Conservation (phyloP, 2,797 vertebrate genomes). For the Carduelis carduelis region DNA sequence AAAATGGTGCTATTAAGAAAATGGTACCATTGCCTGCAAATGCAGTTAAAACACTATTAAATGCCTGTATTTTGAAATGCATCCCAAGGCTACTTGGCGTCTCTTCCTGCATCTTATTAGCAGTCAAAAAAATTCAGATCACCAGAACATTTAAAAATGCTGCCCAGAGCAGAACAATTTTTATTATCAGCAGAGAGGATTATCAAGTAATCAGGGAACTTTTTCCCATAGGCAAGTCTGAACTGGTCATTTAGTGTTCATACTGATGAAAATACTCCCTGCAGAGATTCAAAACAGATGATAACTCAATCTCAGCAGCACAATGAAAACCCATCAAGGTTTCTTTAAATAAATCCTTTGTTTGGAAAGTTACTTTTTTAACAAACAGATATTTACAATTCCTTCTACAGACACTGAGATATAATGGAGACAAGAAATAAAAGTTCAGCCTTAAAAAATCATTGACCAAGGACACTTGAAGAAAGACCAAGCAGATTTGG, state of each 20-base stretch:
- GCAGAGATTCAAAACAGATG: background rate
- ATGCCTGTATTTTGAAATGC: background rate
- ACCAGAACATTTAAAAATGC: background rate
- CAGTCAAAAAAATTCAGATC: background rate
- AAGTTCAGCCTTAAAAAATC: background rate
- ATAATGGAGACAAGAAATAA: background rate
- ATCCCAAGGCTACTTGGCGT: background rate
- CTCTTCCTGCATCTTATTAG: conserved; percentile 7
- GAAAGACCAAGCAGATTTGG: background rate
- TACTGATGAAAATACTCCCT: background rate
- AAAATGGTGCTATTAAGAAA: conserved; percentile 5
- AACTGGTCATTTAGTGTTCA: background rate
- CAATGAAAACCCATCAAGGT: background rate
- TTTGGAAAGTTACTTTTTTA: background rate
- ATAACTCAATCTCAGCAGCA: background rate
- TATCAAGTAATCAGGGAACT: background rate
- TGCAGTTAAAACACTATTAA: conserved; percentile 27
- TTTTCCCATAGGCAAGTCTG: background rate
- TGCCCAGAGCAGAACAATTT: background rate
- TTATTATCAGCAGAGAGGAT: background rate
- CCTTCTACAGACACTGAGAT: background rate
- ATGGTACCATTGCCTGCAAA: conserved; percentile 16
- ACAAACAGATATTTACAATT: background rate
- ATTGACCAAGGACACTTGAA: background rate
- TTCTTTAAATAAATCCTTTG: background rate